Conservation (phyloP, 2,113 vertebrate genomes). For the Vimba vimba region DNA sequence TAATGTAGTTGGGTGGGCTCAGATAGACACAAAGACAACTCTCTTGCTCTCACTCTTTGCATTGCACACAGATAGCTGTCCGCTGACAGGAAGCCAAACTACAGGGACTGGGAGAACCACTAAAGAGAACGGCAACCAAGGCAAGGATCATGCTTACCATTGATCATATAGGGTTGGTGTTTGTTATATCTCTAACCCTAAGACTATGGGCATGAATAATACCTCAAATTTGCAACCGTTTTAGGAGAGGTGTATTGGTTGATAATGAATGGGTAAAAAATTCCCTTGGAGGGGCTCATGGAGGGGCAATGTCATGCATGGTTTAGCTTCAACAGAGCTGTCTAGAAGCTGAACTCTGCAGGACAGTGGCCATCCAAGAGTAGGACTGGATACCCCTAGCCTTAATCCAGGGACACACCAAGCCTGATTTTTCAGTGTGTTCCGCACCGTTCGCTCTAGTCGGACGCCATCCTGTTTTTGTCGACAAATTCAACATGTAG, state of each 20-base stretch:
- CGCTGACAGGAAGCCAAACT: background rate
- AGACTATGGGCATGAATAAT: background rate
- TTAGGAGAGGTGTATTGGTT: background rate
- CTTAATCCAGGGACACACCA: too few relatives aligned
- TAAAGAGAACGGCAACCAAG: background rate
- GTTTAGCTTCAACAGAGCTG: background rate
- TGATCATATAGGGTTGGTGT: background rate
- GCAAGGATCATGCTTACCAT: background rate
- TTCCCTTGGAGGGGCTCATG: background rate
- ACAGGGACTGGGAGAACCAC: background rate
- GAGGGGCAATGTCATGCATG: background rate
- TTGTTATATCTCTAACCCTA: background rate
- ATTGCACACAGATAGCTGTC: background rate
- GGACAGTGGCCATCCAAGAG: background rate
- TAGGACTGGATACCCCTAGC: background rate
- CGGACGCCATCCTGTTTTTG: too few relatives aligned
- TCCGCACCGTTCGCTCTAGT: too few relatives aligned
- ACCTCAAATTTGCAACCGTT: background rate
- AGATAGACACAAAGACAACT: slow-evolving; percentile 3
- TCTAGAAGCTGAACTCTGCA: background rate
- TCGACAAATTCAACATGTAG: too few relatives aligned
- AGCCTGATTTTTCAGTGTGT: too few relatives aligned
- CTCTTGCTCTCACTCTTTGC: background rate
- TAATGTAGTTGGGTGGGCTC: background rate
- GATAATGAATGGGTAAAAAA: background rate